Conservation (phyloP, 2,888 invertebrate species). For the Pelosia muscerda region DNA sequence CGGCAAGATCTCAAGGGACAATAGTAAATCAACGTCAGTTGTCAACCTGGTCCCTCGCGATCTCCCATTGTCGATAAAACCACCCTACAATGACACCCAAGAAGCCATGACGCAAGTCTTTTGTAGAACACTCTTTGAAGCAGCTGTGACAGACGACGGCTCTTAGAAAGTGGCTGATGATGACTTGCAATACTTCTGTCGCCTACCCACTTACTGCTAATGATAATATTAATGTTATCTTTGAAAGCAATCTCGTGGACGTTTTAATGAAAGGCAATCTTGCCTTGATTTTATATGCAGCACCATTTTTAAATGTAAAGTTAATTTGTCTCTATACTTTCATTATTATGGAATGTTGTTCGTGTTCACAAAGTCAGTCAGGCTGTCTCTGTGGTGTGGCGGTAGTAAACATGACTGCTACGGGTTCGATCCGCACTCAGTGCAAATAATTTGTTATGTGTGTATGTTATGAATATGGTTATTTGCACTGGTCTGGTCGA, state of each 20-base stretch:
- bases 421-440: too few species aligned
- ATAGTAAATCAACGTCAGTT: constrained; percentile 86
- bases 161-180: constrained; percentile 61
- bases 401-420: too few species aligned
- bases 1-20: constrained; percentile 74
- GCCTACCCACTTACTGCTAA: constrained; percentile 82
- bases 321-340: constrained; percentile 2
- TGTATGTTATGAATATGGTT: too few species aligned
- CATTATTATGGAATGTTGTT: not conserved
- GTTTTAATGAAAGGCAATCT: constrained; percentile 57
- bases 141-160: constrained; percentile 50
- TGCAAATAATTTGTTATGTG: too few species aligned
- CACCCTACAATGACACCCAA: constrained; percentile 60
- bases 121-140: constrained; percentile 35
- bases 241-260: constrained; percentile 74
- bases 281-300: constrained; percentile 47
- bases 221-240: constrained; percentile 85
- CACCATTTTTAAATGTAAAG: constrained; percentile 22
- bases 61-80: constrained; percentile 65
- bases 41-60: constrained; percentile 78
- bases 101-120: constrained; percentile 60
- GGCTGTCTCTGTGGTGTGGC: too few species aligned
- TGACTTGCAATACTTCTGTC: constrained; percentile 82
- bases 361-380: too few species aligned
- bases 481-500: too few species aligned